Base-by-base conservation (phyloP, 2,113 vertebrate genomes). In the Polypterus senegalus region DNA sequence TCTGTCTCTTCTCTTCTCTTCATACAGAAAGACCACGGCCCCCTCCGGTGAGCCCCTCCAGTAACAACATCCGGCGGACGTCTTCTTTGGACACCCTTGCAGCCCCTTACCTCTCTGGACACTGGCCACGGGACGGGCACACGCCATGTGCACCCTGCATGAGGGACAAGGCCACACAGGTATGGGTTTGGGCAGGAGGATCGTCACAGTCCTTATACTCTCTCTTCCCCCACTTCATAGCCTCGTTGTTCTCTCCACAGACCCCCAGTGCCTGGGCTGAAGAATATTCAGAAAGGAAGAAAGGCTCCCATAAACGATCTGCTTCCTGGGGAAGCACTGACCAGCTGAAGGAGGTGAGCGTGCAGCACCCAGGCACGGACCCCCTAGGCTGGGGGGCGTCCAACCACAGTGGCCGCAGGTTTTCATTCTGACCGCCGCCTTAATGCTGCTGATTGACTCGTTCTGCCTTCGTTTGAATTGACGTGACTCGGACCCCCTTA, bases 271-370 rank as follows among this genome's bases (percentile, higher is more conserved):
- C 86, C 68, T 92, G 90, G 90, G 87, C 87, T 66, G 88, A 91
- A 82, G 90, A 92, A 66, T 88, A 88, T 44, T 67, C 79, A 61
- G 88, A 88, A 72, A 89, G 88, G 77, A 90, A 90, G 73, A 89
- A 84, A 80, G 86, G 77, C 4, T 92, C 90, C 8, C 95, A 98
- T 76, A 97, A 97, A 69, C 94, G 94, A 57, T 98, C 95, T 48
- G 91, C 95, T 48, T 97, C 94, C 3, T 98, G 94, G 86, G 94
- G 95, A 78, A 98, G 93, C 81, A 97, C 91, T 61, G 95, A 97
- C 75, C 95, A 98, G 67, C 92, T 98, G 64, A 98, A 98, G 75
- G 95, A 98, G 94, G 95, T 98, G 68, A 81, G 84, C 59, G 63
- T n/a, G 45, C 43, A 6, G 6, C 55, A 44, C 59, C 67, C 54